These are phyloP conservation scores for Nanorana parkeri DNA, from an alignment of 2,113 vertebrate genomes.

Conservation along the genomic window DNA sequence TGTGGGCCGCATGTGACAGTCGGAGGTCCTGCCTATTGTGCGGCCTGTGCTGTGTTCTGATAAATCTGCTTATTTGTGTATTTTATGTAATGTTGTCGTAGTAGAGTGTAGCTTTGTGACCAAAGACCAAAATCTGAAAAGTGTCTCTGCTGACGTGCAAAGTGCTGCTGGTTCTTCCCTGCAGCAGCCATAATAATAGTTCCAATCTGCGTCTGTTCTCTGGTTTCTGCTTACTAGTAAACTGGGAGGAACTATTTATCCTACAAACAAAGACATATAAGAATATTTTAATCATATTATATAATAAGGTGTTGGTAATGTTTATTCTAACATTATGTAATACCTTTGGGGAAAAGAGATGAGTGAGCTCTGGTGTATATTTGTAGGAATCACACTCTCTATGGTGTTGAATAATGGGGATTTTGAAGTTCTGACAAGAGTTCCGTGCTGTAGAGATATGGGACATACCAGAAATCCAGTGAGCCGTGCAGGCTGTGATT, in stretches of 20 bases:
- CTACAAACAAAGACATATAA: too few species aligned
- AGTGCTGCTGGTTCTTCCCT: background rate
- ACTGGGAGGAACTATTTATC: background rate
- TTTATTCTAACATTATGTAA: background rate
- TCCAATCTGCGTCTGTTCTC: background rate
- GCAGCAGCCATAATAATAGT: background rate
- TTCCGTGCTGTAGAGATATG: background rate
- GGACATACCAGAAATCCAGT: conserved; percentile 7
- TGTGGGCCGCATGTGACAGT: conserved; percentile 20
- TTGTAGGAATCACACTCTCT: background rate
- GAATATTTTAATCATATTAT: background rate
- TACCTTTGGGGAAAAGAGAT: background rate
- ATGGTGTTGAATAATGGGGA: background rate
- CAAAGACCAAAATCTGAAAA: too few species aligned
- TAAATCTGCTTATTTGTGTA: background rate
- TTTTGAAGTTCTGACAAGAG: background rate
- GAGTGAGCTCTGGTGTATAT: background rate
- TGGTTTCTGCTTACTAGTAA: background rate
- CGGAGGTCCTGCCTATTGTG: conserved; percentile 17
- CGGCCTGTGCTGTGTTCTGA: background rate
- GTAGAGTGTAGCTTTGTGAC: too few species aligned
- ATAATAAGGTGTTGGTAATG: background rate
- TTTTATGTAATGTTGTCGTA: too few species aligned
- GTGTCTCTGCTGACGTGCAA: too few species aligned
- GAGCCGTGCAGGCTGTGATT: conserved; percentile 1